Conservation (phyloP, 2,113 vertebrate species). For the Lepisosteus osseus region DNA sequence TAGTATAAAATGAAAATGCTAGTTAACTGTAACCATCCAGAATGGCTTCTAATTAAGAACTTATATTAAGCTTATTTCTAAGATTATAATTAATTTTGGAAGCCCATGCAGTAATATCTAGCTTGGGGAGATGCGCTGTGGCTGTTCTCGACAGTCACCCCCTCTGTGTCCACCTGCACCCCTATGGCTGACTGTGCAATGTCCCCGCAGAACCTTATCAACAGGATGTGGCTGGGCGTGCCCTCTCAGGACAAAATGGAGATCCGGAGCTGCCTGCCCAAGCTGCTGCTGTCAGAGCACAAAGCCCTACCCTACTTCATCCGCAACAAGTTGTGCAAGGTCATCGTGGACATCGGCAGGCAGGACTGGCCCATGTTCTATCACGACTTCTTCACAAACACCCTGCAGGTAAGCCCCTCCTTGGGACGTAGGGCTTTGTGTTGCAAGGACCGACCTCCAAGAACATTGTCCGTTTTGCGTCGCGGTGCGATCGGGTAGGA, state of each 20-base stretch:
- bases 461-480: no score
- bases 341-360: constrained; percentile 95
- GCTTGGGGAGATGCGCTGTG: no score
- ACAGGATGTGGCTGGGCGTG: constrained; percentile 97
- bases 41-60: no score
- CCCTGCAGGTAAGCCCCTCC: constrained; percentile 78
- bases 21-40: no score
- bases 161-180: neutral
- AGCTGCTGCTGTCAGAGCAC: constrained; percentile 90
- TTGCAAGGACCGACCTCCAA: no score
- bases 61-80: no score
- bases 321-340: constrained; percentile 96
- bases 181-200: neutral
- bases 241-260: constrained; percentile 96
- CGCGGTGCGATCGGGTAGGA: no score
- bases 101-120: no score
- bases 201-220: constrained; percentile 85
- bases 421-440: no score
- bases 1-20: no score
- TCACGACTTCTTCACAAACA: constrained; percentile 97
- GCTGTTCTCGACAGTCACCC: neutral
- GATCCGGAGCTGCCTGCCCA: constrained; percentile 92
- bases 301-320: constrained; percentile 94
- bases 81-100: no score
- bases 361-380: constrained; percentile 99